Base-by-base conservation (phyloP, 1,140 invertebrate species). In the Trichoplusia ni region DNA sequence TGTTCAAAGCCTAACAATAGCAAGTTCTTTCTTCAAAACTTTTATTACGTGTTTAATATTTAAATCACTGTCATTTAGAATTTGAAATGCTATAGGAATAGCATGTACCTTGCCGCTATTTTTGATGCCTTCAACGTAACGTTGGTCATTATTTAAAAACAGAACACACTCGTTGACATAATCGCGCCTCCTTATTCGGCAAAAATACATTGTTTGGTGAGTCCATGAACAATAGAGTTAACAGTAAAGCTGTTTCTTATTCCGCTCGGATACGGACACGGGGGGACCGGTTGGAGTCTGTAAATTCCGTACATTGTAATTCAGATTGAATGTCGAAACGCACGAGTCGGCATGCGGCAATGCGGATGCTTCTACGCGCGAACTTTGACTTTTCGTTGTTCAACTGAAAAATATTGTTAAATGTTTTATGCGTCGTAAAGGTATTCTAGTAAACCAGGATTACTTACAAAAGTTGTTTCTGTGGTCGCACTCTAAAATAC, bases 281-380 rank as follows among this genome's bases (percentile, higher is more conserved):
- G 77, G 71, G 27, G 47, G 58, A 35, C 71, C 74, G 79, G 75
- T 84, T 80, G 81, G 79, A 80, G 80, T 78, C 80, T 81, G 81
- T 88, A 82, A 81, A 88, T 87, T 82, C 83, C 81, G 70, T 83
- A 84, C 87, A 90, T 90, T 90, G 85, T 90, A 82, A 90, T 90
- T 87, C 87, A 85, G 84, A 85, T 84, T 81, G 86, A 76, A 83
- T 82, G 83, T 86, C 80, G 84, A 82, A 86, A 84, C 81, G 84
- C 79, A 86, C 85, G 87, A 79, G 79, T 83, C 71, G 84, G 87
- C 70, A 88, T 88, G 87, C 81, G 72, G 75, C 77, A 82, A 85
- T 80, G 82, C 84, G 83, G 84, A 89, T 86, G 80, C 80, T 73
- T 77, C 59, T 11, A 9, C 4, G 38, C 21, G 42, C 25, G 54